Evolutionary conservation across 2,113 vertebrate species (phyloP).

Genomic region (Chloropsis hardwickii): DNA sequence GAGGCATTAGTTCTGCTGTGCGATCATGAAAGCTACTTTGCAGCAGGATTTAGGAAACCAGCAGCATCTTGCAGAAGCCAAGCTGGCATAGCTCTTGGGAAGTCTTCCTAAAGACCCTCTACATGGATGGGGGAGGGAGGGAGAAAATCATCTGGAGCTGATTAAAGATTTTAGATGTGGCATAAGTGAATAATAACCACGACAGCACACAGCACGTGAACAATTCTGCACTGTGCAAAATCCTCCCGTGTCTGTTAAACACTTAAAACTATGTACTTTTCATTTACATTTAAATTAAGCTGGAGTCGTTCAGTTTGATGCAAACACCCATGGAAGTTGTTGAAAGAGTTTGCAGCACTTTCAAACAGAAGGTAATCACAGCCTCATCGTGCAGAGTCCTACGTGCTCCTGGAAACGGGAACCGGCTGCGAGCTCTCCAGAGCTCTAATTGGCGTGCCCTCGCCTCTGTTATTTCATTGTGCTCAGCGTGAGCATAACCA

Average conservation of each 20-base stretch:
- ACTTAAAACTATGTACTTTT: background rate
- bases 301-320: background rate
- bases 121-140: background rate
- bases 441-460: background rate
- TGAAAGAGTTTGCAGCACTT: background rate
- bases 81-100: background rate
- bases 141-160: background rate
- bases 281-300: conserved; percentile 58
- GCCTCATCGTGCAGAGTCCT: background rate
- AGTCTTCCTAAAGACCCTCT: background rate
- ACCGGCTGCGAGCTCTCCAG: background rate
- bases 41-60: background rate
- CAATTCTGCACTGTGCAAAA: background rate
- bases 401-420: conserved; percentile 15
- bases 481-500: background rate
- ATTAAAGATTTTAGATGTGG: background rate
- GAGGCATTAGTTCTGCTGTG: background rate
- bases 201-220: background rate
- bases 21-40: background rate
- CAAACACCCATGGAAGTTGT: background rate
- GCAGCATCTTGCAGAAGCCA: background rate
- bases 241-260: background rate
- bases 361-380: background rate
- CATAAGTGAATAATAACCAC: background rate
- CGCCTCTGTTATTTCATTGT: background rate